These are phyloP conservation scores for Neoniphon sammara DNA, from an alignment of 2,797 vertebrate genomes.

Conservation along the genomic window DNA sequence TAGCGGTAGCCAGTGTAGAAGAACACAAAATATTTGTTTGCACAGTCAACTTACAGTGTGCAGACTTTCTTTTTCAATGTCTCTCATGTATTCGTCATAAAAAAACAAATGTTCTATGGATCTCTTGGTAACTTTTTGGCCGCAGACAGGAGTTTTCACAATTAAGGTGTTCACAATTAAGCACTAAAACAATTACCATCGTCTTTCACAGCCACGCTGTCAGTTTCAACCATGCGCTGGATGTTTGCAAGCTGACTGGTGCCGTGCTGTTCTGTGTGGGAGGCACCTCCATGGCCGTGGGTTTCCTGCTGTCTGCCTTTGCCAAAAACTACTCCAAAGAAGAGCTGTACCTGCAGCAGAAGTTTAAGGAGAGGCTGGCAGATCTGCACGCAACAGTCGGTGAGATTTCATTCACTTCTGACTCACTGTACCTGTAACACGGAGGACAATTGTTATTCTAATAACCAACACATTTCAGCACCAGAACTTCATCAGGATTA, in stretches of 20 bases:
- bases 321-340: slow-evolving; percentile 94
- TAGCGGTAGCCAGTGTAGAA: no score
- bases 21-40: no score
- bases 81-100: no score
- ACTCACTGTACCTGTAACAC: neutral
- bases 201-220: slow-evolving; percentile 88
- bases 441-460: no score
- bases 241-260: slow-evolving; percentile 93
- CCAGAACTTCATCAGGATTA: no score
- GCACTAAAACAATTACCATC: slow-evolving; percentile 33
- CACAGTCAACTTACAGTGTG: no score
- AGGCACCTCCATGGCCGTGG: slow-evolving; percentile 89
- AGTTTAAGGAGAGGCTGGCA: slow-evolving; percentile 93
- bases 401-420: slow-evolving; percentile 36
- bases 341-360: slow-evolving; percentile 92
- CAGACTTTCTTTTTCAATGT: no score
- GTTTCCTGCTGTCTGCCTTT: slow-evolving; percentile 92
- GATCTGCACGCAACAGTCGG: slow-evolving; percentile 88
- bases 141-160: neutral
- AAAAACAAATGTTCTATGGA: no score
- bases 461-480: no score
- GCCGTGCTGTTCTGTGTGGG: slow-evolving; percentile 94
- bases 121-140: no score
- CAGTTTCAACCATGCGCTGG: slow-evolving; percentile 91
- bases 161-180: neutral